These are phyloP conservation scores for Polymixis flavicincta DNA, from an alignment of 2,888 invertebrate species.

Conservation along the genomic window DNA sequence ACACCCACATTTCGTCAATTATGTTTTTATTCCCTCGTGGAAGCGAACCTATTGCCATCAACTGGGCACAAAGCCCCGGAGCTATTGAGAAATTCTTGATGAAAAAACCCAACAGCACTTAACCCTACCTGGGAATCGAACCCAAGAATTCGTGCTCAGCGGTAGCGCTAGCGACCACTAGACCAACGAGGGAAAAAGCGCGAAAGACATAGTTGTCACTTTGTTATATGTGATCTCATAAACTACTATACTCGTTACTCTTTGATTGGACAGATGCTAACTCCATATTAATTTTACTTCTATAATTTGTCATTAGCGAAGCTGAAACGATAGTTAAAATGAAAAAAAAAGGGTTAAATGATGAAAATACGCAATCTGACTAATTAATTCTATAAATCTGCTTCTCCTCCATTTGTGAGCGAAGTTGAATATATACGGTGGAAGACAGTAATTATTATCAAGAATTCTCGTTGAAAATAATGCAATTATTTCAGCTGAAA, in stretches of 20 bases:
- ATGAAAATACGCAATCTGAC: conserved; percentile 3
- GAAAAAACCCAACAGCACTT: no score
- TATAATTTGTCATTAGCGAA: background rate
- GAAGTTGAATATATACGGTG: background rate
- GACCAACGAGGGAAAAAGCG: no score
- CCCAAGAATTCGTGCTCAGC: no score
- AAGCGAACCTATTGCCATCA: no score
- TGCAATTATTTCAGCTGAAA: conserved; percentile 29
- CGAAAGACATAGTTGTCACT: no score
- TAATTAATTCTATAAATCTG: conserved; percentile 17
- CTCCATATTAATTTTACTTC: background rate
- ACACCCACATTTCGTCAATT: no score
- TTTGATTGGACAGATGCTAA: background rate
- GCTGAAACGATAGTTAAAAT: background rate
- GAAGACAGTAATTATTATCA: background rate
- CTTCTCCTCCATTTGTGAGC: conserved; percentile 4
- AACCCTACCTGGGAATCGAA: no score
- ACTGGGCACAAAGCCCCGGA: no score
- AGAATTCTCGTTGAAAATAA: background rate
- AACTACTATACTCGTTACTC: background rate
- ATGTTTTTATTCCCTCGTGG: no score
- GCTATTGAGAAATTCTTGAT: no score
- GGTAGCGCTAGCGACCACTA: no score
- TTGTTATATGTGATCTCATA: background rate
- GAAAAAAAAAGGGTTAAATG: background rate